These are phyloP conservation scores for Anarhynchus alexandrinus DNA, from an alignment of 2,113 vertebrate species.

Conservation along the genomic window DNA sequence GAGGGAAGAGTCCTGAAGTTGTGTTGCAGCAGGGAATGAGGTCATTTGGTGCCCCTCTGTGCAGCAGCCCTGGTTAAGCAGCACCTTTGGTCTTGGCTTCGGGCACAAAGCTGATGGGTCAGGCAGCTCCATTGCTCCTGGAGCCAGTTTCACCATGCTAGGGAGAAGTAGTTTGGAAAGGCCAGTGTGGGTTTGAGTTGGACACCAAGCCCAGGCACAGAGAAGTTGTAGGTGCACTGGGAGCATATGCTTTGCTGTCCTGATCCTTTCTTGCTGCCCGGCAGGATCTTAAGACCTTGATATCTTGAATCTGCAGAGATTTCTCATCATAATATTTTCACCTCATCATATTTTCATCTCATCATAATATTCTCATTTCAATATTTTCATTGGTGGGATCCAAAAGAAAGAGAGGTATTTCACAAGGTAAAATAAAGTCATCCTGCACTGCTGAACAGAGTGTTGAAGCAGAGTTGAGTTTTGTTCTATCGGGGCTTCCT, in stretches of 20 bases:
- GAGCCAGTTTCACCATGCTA: background rate
- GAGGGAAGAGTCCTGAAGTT: background rate
- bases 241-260: background rate
- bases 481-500: background rate
- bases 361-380: too few relatives aligned
- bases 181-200: background rate
- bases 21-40: background rate
- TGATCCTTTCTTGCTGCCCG: background rate
- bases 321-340: background rate
- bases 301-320: background rate
- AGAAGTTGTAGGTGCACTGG: background rate
- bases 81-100: background rate
- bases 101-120: background rate
- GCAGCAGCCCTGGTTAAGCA: background rate
- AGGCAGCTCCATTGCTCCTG: background rate
- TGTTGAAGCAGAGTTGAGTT: background rate
- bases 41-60: fast-evolving
- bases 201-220: too few relatives aligned
- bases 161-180: background rate
- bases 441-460: background rate
- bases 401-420: background rate
- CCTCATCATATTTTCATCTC: background rate
- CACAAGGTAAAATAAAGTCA: background rate
- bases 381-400: background rate
- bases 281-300: background rate